These are phyloP conservation scores for Jacana jacana DNA, from an alignment of 2,113 vertebrate genomes.

Conservation along the genomic window DNA sequence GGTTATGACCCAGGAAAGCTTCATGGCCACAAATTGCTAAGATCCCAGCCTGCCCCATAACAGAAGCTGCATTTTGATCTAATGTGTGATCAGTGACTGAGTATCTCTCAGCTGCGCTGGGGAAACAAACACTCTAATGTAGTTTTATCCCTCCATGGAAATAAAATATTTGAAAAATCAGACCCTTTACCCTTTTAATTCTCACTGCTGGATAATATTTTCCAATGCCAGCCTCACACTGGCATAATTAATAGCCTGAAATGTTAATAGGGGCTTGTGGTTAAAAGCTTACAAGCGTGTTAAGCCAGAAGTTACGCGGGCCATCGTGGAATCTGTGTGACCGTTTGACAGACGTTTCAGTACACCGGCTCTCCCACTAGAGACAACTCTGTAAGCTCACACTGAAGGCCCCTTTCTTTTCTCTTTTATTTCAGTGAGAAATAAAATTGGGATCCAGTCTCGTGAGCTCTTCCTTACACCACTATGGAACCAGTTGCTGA, in stretches of 20 bases:
- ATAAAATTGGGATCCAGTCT: background rate
- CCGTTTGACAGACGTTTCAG: slow-evolving; percentile 29
- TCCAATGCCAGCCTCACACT: slow-evolving; percentile 24
- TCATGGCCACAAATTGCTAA: background rate
- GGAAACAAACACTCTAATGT: background rate
- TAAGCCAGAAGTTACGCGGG: slow-evolving; percentile 5
- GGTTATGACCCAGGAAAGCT: background rate
- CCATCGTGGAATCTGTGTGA: slow-evolving; percentile 18
- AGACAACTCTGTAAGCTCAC: background rate
- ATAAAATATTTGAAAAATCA: slow-evolving; percentile 13
- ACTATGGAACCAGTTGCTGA: background rate
- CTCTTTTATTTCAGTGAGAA: background rate
- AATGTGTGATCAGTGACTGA: background rate
- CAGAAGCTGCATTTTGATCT: background rate
- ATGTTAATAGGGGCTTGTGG: slow-evolving; percentile 37
- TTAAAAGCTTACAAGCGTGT: background rate
- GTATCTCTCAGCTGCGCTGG: background rate
- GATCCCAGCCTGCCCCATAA: background rate
- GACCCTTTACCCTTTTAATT: background rate
- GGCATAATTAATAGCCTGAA: slow-evolving; percentile 41
- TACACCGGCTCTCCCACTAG: background rate
- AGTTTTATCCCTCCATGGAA: slow-evolving; percentile 5
- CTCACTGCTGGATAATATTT: slow-evolving; percentile 45
- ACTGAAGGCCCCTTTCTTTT: background rate
- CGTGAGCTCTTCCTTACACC: background rate